Base-by-base conservation (phyloP, 2,113 vertebrate genomes). In the Pangasianodon hypophthalmus region DNA sequence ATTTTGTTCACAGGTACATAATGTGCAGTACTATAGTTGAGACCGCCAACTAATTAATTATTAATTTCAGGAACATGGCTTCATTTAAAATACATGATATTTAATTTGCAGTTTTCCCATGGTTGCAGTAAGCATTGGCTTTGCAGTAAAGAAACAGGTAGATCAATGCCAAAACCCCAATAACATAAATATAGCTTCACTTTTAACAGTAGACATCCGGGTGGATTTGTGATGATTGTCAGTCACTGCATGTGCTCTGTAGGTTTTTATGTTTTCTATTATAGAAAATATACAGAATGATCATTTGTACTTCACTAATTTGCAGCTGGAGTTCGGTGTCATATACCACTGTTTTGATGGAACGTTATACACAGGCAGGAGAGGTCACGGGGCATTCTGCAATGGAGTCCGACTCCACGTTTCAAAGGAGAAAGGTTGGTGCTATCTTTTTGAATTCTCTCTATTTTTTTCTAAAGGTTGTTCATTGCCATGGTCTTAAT, bases 71-170 rank as follows among this genome's bases (percentile, higher is more conserved):
- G 56, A 37, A 54, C n/a, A 79, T 87, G 37, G 1, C 24, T 64
- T 71, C 1, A 71, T 85, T 81, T 81, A 41, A 77, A 60, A 64
- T 4, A 88, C 32, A 24, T 67, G 13, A 21, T 85, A 7, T 67
- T 89, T 91, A 32, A 26, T 87, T 90, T 81, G 10, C 89, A 94
- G 93, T 89, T 94, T 94, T 83, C 97, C 97, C 21, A 96, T 96
- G 24, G 97, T 98, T 92, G 97, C 97, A 1, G 97, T 98, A 52
- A 97, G 97, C 96, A 98, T 98, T 92, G 97, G 97, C 88, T 97
- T 97, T 95, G 96, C 97, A 90, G 97, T 97, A 91, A 96, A 96
- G 91, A 96, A 95, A 95, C 96, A 97, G 97, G 97, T 98, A 96
- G 67, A 56, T 54, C 85, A 69, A 62, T 87, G 48, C 16, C 32